Conservation (phyloP, 2,113 vertebrate genomes). For the Lynx canadensis region DNA sequence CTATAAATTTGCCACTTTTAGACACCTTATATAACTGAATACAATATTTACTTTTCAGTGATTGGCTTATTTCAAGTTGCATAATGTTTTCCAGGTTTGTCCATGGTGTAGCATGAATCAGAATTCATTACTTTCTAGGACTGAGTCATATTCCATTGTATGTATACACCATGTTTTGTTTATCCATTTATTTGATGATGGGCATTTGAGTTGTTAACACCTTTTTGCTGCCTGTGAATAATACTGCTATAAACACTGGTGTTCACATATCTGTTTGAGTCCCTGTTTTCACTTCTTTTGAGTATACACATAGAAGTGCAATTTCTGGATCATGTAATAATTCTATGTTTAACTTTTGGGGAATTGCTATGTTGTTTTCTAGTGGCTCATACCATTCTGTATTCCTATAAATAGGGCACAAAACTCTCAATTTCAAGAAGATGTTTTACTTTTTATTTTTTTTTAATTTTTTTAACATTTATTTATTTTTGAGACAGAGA, state of each 20-base stretch:
- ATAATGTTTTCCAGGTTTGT: not conserved
- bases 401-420: not conserved
- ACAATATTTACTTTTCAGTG: not conserved
- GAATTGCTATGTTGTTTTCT: not conserved
- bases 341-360: not conserved
- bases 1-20: not conserved
- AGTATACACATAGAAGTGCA: not conserved
- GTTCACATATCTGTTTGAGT: not conserved
- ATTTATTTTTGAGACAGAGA: no score
- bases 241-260: not conserved
- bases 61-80: not conserved
- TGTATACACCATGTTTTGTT: not conserved
- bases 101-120: not conserved
- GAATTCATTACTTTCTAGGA: not conserved
- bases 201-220: not conserved
- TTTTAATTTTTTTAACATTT: no score
- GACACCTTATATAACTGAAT: not conserved
- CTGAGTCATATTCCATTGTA: not conserved
- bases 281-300: not conserved
- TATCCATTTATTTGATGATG: not conserved
- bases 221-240: not conserved
- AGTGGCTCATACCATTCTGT: not conserved
- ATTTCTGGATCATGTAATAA: not conserved
- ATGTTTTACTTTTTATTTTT: not conserved
- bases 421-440: not conserved